Evolutionary conservation across 2,888 invertebrate species (phyloP).

Genomic region (Sympetrum striolatum): DNA sequence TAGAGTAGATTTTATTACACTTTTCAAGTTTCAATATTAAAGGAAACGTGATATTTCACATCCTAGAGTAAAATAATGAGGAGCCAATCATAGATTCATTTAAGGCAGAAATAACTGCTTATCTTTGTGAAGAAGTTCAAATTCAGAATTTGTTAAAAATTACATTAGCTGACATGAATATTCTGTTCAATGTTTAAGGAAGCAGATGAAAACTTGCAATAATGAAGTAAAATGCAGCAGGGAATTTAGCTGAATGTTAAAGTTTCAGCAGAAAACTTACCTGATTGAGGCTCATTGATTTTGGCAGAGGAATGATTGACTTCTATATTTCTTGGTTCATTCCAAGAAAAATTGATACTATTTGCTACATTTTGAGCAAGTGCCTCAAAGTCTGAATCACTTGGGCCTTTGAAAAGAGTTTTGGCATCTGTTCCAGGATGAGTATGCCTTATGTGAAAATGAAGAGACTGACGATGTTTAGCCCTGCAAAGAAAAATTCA

Average conservation of each 20-base stretch:
- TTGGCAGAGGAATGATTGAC: background rate
- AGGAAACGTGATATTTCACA: too few relatives aligned
- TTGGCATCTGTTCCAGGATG: background rate
- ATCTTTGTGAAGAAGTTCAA: too few relatives aligned
- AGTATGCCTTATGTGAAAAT: background rate
- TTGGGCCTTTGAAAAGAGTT: background rate
- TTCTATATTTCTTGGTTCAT: background rate
- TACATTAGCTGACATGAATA: too few relatives aligned
- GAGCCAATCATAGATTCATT: too few relatives aligned
- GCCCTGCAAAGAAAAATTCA: background rate
- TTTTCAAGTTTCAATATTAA: too few relatives aligned
- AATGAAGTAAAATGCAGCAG: too few relatives aligned
- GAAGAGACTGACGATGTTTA: slow-evolving; percentile 14
- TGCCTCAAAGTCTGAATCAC: slow-evolving; percentile 10
- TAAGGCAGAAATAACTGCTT: too few relatives aligned
- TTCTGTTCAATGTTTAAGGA: background rate
- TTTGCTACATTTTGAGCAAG: background rate
- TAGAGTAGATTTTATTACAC: too few relatives aligned
- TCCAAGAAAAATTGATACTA: background rate
- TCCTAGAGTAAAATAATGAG: too few relatives aligned
- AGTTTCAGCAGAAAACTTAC: background rate
- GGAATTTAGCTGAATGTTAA: too few relatives aligned
- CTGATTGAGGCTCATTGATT: background rate
- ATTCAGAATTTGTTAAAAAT: too few relatives aligned
- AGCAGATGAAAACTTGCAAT: background rate